phyloP scores from a whole-genome alignment of 2,888 invertebrate genomes.

The Phengaris arion region DNA sequence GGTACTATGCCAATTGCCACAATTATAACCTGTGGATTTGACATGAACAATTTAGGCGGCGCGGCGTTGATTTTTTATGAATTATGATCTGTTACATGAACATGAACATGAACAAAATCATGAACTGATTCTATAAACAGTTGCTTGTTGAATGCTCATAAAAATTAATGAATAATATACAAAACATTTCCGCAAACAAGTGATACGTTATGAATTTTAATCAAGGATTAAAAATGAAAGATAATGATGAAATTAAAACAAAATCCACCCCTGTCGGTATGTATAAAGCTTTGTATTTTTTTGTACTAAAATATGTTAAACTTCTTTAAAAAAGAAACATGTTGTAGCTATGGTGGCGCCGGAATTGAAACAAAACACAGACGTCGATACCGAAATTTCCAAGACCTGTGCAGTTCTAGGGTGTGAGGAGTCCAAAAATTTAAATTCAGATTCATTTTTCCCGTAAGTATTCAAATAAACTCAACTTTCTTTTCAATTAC shows the following conservation, averaged over 20 bases:
- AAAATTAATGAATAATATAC: not conserved
- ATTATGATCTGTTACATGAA: not conserved
- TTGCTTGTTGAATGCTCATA: not conserved
- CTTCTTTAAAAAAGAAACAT: constrained; percentile 1
- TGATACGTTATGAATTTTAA: constrained; percentile 54
- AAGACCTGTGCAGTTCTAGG: constrained; percentile 71
- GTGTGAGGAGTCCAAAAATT: constrained; percentile 69
- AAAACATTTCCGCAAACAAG: not conserved
- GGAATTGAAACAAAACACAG: constrained; percentile 65
- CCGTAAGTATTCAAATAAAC: constrained; percentile 48
- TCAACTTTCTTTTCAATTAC: not conserved
- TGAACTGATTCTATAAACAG: not conserved
- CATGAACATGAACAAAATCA: too few species aligned
- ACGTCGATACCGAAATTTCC: constrained; percentile 61
- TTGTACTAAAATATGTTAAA: not conserved
- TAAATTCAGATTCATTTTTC: constrained; percentile 65
- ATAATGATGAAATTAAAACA: constrained; percentile 60
- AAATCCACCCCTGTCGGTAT: constrained; percentile 69
- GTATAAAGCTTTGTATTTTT: constrained; percentile 36
- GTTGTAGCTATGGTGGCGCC: constrained; percentile 72
- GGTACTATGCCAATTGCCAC: not conserved
- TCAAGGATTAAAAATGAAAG: constrained; percentile 62
- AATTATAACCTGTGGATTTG: constrained; percentile 5
- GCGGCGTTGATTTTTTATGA: constrained; percentile 10
- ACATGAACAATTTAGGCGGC: constrained; percentile 4